These are phyloP conservation scores for Pseudanteris insignis DNA, from an alignment of 2,888 invertebrate genomes.

Conservation along the genomic window DNA sequence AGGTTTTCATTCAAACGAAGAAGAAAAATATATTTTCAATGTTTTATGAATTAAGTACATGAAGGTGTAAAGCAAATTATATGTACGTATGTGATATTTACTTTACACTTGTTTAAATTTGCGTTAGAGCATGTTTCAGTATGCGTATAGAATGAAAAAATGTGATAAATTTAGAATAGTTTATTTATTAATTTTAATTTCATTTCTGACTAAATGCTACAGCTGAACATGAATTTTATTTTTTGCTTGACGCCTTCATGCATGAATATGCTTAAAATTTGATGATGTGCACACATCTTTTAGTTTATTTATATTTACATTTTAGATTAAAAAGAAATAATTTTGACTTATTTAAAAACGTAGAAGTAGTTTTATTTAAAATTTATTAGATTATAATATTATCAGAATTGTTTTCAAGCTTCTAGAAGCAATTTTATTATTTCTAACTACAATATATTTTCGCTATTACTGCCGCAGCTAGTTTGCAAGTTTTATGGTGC, in stretches of 20 bases:
- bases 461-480: constrained; percentile 19
- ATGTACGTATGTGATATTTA: constrained; percentile 1
- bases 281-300: constrained; percentile 22
- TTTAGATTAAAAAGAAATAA: too few relatives aligned
- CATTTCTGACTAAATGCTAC: too few relatives aligned
- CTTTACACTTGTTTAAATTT: constrained; percentile 6
- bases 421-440: too few relatives aligned
- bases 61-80: constrained; percentile 29
- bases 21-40: not conserved
- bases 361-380: constrained; percentile 3
- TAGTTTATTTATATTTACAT: too few relatives aligned
- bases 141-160: too few relatives aligned
- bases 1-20: constrained; percentile 21
- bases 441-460: too few relatives aligned
- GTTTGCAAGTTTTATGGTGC: constrained; percentile 40
- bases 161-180: too few relatives aligned
- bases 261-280: constrained; percentile 32
- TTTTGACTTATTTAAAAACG: too few relatives aligned
- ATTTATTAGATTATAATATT: too few relatives aligned
- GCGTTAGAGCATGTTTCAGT: constrained; percentile 7
- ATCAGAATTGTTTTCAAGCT: too few relatives aligned
- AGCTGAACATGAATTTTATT: too few relatives aligned
- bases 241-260: constrained; percentile 38
- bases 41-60: constrained; percentile 16
- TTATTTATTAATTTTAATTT: too few relatives aligned